phyloP scores from a whole-genome alignment of 2,113 vertebrate species.

The Dermatemys mawii region DNA sequence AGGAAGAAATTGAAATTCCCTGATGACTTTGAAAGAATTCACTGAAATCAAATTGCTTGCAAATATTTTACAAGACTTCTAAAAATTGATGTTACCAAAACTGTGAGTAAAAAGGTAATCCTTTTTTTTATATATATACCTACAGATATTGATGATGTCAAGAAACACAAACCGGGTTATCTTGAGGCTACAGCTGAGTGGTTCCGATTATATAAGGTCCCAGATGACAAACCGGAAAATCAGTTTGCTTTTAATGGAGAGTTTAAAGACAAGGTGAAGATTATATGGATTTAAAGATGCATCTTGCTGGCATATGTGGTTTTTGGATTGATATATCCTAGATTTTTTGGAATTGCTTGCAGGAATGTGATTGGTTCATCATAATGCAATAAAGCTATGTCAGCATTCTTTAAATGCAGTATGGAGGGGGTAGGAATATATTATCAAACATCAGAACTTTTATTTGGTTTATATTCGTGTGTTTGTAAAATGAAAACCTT shows the following conservation, averaged over 20 bases:
- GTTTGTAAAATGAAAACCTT: not conserved
- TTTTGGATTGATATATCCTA: not conserved
- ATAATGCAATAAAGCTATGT: not conserved
- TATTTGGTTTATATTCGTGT: not conserved
- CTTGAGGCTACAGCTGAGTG: conserved; percentile 93
- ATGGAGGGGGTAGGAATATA: not conserved
- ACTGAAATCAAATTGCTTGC: conserved; percentile 25
- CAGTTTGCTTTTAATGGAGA: conserved; percentile 90
- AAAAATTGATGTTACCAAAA: not conserved
- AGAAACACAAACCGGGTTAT: conserved; percentile 88
- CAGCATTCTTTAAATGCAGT: not conserved
- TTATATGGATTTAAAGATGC: not conserved
- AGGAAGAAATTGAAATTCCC: conserved; percentile 20
- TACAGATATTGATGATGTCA: conserved; percentile 89
- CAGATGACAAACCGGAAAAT: conserved; percentile 95
- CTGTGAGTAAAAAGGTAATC: not conserved
- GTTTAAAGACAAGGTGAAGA: conserved; percentile 91
- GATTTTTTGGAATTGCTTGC: not conserved
- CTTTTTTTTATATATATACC: not conserved
- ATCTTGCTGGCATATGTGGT: not conserved
- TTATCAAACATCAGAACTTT: not conserved
- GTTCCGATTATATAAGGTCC: conserved; percentile 93
- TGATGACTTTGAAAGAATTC: not conserved
- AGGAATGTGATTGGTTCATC: not conserved
- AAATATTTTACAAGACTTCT: not conserved